Base-by-base conservation (phyloP, 2,888 invertebrate species). In the Serripes groenlandicus region DNA sequence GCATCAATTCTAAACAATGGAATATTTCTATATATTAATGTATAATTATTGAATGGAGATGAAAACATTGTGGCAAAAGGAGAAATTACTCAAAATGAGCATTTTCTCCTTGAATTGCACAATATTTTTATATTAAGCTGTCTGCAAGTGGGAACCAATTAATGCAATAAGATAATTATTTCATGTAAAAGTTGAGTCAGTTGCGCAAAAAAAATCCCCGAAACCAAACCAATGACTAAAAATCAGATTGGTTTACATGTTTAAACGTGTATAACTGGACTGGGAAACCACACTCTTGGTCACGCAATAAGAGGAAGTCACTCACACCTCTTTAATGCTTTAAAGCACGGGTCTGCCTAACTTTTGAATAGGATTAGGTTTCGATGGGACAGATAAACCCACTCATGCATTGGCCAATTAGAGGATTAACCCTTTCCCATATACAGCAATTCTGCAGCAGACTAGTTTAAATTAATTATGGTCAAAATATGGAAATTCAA, bases 281-380 rank as follows among this genome's bases (percentile, higher is more conserved):
- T 62, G 34, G 18, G 62, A 62, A 34, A 62, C 62, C 62, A 62
- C 62, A 34, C 15, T 34, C 34, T 32, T 32, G 34, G 62, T 62
- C 62, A 62, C 62, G 62, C 62, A 62, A 62, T 62, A 21, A 62
- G 62, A 32, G 62, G 62, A 62, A 62, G 62, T 62, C 62, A 62
- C 34, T 62, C 62, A 62, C 62, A 34, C 62, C 34, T 34, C 62
- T 34, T 15, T 49, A 62, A 62, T 62, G 62, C 30, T 32, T 62
- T 62, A 62, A 34, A 32, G 30, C 62, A 32, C 34, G 34, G 34
- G 15, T 62, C n/a, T 34, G 32, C 62, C 28, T 62, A n/a, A 21
- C n/a, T 62, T 62, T 62, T 62, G 62, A 62, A 62, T 62, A 62
- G 62, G 34, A 62, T 62, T 62, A 62, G 15, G 34, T 62, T 62